Percentiles rank a stretch among this genome's conserved stretches.
These are phyloP conservation scores for Illadopsis cleaveri DNA, from an alignment of 2,113 vertebrate genomes.

Conservation along the genomic window DNA sequence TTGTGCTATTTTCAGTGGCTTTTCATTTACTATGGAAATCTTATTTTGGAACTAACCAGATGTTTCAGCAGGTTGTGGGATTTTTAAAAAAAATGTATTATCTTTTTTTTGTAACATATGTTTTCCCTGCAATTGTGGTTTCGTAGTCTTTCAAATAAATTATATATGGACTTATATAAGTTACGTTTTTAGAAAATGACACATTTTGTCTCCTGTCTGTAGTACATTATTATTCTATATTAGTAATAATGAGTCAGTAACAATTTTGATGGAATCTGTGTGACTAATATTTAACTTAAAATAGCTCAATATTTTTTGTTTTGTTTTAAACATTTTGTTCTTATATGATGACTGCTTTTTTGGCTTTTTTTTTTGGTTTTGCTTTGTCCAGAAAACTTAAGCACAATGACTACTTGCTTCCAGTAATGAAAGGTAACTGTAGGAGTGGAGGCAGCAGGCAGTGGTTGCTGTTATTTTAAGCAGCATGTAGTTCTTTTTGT, in stretches of 20 bases:
- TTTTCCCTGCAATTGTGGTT: constrained; percentile 11
- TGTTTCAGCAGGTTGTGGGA: background rate
- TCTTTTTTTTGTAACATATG: background rate
- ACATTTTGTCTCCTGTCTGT: background rate
- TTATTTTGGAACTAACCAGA: constrained; percentile 11
- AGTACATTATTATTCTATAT: background rate
- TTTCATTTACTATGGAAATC: background rate
- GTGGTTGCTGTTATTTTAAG: background rate
- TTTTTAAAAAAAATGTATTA: background rate
- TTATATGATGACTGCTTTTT: background rate
- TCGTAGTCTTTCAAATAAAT: background rate
- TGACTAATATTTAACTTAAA: background rate
- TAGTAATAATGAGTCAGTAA: background rate
- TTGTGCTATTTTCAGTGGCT: background rate
- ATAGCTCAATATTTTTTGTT: background rate
- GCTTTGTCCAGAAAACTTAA: background rate
- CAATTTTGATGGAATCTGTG: background rate
- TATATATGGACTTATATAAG: background rate
- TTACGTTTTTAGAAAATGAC: background rate
- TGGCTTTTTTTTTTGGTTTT: background rate
- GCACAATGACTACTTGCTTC: background rate
- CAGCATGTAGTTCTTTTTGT: background rate
- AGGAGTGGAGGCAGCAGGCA: background rate
- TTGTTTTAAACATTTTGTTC: background rate
- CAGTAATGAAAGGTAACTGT: background rate